A percentile compares a stretch with the other conserved stretches of the same genome.
Conservation (phyloP, 2,888 invertebrate species). For the Marronus borbonicus region DNA sequence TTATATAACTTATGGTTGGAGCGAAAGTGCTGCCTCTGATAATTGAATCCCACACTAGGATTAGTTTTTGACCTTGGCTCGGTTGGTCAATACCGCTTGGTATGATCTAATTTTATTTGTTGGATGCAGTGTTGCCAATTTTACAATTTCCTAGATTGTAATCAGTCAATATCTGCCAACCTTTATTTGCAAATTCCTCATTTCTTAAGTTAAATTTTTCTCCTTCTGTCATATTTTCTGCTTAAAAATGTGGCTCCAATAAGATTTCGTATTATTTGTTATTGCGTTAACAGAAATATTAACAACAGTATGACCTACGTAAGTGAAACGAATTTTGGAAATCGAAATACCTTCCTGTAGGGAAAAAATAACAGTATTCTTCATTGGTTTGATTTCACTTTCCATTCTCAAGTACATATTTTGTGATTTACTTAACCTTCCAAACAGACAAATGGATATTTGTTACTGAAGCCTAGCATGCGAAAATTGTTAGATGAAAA, state of each 20-base stretch:
- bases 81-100: too few relatives aligned
- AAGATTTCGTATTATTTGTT: neutral
- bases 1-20: too few relatives aligned
- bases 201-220: neutral
- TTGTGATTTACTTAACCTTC: slow-evolving; percentile 42
- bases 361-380: slow-evolving; percentile 32
- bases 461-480: slow-evolving; percentile 38
- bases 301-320: slow-evolving; percentile 43
- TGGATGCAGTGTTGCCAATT: too few relatives aligned
- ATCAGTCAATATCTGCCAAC: slow-evolving; percentile 12
- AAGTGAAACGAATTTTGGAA: slow-evolving; percentile 40
- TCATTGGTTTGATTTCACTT: slow-evolving; percentile 32
- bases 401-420: slow-evolving; percentile 31
- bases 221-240: neutral
- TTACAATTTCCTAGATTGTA: too few relatives aligned
- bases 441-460: slow-evolving; percentile 41
- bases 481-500: slow-evolving; percentile 43
- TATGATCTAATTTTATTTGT: too few relatives aligned
- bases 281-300: neutral
- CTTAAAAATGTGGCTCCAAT: slow-evolving; percentile 9
- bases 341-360: slow-evolving; percentile 21
- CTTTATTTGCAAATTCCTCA: slow-evolving; percentile 9
- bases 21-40: too few relatives aligned
- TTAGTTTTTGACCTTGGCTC: too few relatives aligned
- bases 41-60: too few relatives aligned